Conservation (phyloP, 2,113 vertebrate species). For the Halichoerus grypus region DNA sequence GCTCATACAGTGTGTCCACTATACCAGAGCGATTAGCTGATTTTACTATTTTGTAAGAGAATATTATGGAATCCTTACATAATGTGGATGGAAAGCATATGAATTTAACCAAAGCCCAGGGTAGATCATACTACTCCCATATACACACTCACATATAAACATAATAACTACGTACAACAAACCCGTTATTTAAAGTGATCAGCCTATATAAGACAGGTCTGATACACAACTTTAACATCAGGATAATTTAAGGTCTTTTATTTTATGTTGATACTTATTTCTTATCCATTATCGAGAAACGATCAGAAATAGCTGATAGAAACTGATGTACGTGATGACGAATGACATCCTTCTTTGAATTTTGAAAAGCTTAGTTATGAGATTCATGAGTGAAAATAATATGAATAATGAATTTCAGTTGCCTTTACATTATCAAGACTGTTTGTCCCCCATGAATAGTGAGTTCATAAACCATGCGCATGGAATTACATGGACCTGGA, state of each 20-base stretch:
- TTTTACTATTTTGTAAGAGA: slow-evolving; percentile 18
- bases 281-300: neutral
- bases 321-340: neutral
- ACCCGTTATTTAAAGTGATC: neutral
- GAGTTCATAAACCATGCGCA: neutral
- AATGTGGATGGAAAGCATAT: neutral
- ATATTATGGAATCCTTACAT: neutral
- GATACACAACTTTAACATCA: neutral
- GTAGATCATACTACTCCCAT: neutral
- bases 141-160: neutral
- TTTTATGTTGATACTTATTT: neutral
- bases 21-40: neutral
- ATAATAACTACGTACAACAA: neutral
- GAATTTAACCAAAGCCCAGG: neutral
- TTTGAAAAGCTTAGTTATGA: neutral
- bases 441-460: neutral
- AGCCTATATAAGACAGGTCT: neutral
- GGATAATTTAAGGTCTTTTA: neutral
- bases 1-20: neutral
- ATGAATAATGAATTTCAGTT: neutral
- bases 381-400: neutral
- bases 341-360: neutral
- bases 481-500: neutral
- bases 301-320: slow-evolving; percentile 4
- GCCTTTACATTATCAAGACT: neutral